A percentile compares a stretch with the other conserved stretches of the same genome.
phyloP scores from a whole-genome alignment of 2,888 invertebrate species.

The Cetonia aurata region DNA sequence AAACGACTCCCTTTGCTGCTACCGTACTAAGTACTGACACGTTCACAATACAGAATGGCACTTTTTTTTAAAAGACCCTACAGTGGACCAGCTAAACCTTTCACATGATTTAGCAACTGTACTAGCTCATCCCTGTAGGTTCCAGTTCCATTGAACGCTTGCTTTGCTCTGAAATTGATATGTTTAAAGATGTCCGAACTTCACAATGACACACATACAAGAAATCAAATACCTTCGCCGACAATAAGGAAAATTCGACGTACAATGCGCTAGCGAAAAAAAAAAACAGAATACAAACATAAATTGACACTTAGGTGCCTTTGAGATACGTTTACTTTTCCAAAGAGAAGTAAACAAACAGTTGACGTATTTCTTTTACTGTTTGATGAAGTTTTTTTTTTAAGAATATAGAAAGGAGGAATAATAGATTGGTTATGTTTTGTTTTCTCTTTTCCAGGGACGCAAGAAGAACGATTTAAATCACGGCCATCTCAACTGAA shows the following conservation, averaged over 20 bases:
- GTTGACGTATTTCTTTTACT: slow-evolving; percentile 17
- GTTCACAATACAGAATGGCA: slow-evolving; percentile 64
- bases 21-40: slow-evolving; percentile 66
- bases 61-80: slow-evolving; percentile 59
- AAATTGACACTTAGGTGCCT: slow-evolving; percentile 54
- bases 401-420: slow-evolving; percentile 12
- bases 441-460: slow-evolving; percentile 57
- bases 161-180: slow-evolving; percentile 61
- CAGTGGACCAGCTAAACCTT: slow-evolving; percentile 49
- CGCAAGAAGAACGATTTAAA: slow-evolving; percentile 64
- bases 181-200: slow-evolving; percentile 63
- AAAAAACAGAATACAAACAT: slow-evolving; percentile 53
- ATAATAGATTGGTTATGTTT: slow-evolving; percentile 23
- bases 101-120: not conserved
- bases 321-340: slow-evolving; percentile 42
- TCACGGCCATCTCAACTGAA: slow-evolving; percentile 56
- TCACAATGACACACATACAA: slow-evolving; percentile 57
- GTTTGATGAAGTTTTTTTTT: not conserved
- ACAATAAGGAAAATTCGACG: slow-evolving; percentile 49
- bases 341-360: slow-evolving; percentile 34
- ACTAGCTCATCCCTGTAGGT: too few species aligned
- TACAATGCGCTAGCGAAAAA: slow-evolving; percentile 44
- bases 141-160: slow-evolving; percentile 29
- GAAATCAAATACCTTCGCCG: slow-evolving; percentile 50
- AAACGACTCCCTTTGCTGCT: slow-evolving; percentile 63